phyloP scores from a whole-genome alignment of 2,113 vertebrate species.

The Acrocephalus kingi region DNA sequence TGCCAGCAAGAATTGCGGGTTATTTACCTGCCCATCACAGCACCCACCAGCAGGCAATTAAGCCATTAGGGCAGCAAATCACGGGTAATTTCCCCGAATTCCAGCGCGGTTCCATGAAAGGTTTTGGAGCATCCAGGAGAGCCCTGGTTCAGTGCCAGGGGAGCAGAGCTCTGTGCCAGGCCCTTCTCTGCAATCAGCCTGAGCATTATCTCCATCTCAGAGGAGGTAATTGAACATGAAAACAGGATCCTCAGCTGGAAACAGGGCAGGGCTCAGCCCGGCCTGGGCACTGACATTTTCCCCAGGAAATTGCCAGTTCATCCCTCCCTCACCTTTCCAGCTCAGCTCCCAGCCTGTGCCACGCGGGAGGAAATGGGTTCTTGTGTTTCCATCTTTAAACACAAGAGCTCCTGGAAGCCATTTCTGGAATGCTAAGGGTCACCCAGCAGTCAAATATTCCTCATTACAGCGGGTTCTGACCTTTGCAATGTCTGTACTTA shows the following conservation, averaged over 20 bases:
- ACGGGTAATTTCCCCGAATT: background rate
- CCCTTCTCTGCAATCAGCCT: background rate
- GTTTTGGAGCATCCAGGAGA: background rate
- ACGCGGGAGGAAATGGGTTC: accelerated
- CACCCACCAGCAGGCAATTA: background rate
- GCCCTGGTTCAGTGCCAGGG: background rate
- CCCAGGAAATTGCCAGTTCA: background rate
- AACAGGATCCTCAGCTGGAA: background rate
- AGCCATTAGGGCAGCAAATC: background rate
- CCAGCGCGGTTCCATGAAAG: background rate
- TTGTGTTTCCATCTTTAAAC: background rate
- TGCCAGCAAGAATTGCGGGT: background rate
- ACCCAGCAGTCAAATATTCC: background rate
- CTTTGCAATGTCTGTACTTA: background rate
- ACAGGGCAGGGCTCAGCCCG: background rate
- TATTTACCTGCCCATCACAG: background rate
- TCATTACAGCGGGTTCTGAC: background rate
- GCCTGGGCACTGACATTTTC: background rate
- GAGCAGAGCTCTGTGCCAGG: background rate
- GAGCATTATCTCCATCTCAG: background rate
- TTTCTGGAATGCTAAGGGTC: background rate
- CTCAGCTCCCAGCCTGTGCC: background rate
- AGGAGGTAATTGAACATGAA: background rate
- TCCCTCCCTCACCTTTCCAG: background rate
- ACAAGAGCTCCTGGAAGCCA: background rate